Conservation (phyloP, 2,113 vertebrate genomes). For the Rhinogobius similis region DNA sequence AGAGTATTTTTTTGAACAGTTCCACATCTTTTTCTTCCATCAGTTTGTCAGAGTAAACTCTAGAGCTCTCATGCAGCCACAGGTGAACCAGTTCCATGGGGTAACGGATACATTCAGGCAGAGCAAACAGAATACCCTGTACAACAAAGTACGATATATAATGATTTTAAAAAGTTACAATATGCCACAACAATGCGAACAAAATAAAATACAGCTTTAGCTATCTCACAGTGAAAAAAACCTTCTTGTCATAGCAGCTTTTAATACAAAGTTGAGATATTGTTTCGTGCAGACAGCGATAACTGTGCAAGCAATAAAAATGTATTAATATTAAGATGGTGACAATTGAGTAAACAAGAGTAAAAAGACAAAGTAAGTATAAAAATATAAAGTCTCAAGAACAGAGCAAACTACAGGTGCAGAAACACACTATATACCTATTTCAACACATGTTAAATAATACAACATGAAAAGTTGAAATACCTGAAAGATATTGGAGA, state of each 20-base stretch:
- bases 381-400: too few species aligned
- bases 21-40: constrained; percentile 81
- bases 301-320: not conserved
- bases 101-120: constrained; percentile 67
- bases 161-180: not conserved
- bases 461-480: too few species aligned
- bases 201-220: too few species aligned
- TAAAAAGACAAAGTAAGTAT: too few species aligned
- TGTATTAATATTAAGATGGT: too few species aligned
- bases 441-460: not conserved
- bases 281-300: not conserved
- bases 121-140: constrained; percentile 76
- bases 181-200: too few species aligned
- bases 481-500: constrained; percentile 78
- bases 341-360: too few species aligned
- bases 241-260: not conserved
- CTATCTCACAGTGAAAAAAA: not conserved
- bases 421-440: too few species aligned
- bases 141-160: constrained; percentile 21
- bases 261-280: not conserved
- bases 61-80: constrained; percentile 76
- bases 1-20: constrained; percentile 78
- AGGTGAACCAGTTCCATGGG: constrained; percentile 77
- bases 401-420: too few species aligned
- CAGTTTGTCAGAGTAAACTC: constrained; percentile 78